A percentile compares a stretch with the other conserved stretches of the same genome.
Evolutionary conservation across 1,140 invertebrate species (phyloP).

Genomic region (Brachystomella parvula): DNA sequence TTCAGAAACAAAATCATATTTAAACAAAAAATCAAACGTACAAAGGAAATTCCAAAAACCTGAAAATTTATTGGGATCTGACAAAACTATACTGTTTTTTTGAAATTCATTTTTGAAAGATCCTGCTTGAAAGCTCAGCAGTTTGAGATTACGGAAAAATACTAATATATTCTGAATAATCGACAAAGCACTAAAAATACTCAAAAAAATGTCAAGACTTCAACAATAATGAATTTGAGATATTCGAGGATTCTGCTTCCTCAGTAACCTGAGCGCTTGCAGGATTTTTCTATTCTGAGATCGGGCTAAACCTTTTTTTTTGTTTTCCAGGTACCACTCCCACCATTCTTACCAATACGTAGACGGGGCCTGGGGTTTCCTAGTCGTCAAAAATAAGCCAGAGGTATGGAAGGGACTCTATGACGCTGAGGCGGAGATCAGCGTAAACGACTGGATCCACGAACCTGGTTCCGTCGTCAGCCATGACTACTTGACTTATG

Average conservation of each 20-base stretch:
- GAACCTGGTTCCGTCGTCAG: not conserved
- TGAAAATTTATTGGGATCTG: not conserved
- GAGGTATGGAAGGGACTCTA: constrained; percentile 4
- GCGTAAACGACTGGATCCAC: constrained; percentile 22
- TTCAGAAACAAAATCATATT: not conserved
- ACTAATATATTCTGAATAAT: no score
- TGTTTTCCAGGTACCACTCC: constrained; percentile 14
- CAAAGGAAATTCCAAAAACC: not conserved
- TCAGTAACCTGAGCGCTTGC: not conserved
- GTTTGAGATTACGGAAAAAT: not conserved
- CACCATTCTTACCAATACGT: constrained; percentile 20
- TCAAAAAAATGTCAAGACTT: no score
- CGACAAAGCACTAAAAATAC: no score
- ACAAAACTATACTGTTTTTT: not conserved
- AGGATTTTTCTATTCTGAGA: not conserved
- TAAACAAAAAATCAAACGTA: not conserved
- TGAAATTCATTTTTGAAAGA: not conserved
- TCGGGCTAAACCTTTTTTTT: not conserved
- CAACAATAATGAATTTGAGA: no score
- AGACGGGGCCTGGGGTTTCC: constrained; percentile 20
- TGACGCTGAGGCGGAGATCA: constrained; percentile 7
- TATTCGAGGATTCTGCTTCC: not conserved
- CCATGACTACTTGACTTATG: not conserved
- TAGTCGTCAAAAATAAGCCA: constrained; percentile 9
- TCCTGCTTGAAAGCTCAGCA: not conserved